phyloP scores from a whole-genome alignment of 2,113 vertebrate genomes.

The Rhinolophus sinicus region DNA sequence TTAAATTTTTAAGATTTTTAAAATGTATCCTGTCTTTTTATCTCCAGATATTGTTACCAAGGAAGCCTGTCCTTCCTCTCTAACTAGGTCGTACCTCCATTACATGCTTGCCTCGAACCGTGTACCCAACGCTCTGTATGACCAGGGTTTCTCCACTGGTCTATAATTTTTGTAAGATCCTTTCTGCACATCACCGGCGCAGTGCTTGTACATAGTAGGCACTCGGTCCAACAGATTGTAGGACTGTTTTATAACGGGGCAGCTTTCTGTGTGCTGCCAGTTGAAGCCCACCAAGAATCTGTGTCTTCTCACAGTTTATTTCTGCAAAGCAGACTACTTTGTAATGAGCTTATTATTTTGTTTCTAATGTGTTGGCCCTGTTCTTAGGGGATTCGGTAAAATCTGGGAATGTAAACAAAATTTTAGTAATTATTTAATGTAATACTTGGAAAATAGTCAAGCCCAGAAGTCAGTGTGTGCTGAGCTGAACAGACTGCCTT shows the following conservation, averaged over 20 bases:
- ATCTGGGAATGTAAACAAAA: constrained; percentile 32
- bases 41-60: background rate
- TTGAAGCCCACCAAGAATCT: background rate
- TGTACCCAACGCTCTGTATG: background rate
- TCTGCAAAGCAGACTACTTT: background rate
- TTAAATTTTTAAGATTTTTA: background rate
- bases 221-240: background rate
- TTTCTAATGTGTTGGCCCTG: background rate
- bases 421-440: constrained; percentile 58
- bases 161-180: background rate
- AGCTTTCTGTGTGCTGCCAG: background rate
- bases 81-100: background rate
- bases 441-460: constrained; percentile 59
- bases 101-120: rapidly evolving
- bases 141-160: background rate
- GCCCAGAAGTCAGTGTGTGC: background rate
- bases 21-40: background rate
- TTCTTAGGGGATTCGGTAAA: constrained; percentile 51
- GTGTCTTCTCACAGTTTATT: constrained; percentile 1
- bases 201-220: too few species aligned
- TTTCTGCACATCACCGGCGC: background rate
- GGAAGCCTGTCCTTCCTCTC: background rate
- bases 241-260: background rate
- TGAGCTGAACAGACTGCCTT: constrained; percentile 41
- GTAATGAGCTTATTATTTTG: constrained; percentile 33